Base-by-base conservation (phyloP, 1,140 invertebrate genomes). In the Caenorhabditis remanei region DNA sequence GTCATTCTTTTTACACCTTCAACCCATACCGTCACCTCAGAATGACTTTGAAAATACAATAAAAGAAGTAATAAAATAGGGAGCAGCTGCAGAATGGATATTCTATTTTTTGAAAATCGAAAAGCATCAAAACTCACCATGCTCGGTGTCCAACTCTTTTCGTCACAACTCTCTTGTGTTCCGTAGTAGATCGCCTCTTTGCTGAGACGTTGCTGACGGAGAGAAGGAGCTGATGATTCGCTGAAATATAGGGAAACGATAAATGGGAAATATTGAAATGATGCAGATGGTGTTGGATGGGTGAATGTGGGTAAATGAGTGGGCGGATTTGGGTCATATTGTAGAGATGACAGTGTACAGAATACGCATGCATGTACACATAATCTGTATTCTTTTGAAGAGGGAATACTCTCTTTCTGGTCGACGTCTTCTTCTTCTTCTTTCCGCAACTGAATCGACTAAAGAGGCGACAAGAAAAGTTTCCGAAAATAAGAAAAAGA, bases 151-250 rank as follows among this genome's bases (percentile, higher is more conserved):
- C 86, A 87, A 55, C 86, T 87, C 46, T 84, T 65, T 32, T 87
- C 82, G 55, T 84, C 87, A 40, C 61, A 82, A n/a, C 84, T 58
- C 24, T 84, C 87, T 79, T 87, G 84, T 50, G 87, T 86, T 32
- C 87, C 87, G 41, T 82, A 85, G 58, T 87, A 88, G 19, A 65
- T 88, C 67, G 87, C 86, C 41, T 88, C 87, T 83, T 85, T 85
- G 32, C 53, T 61, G 71, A 65, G 50, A 43, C 87, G 83, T 71
- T 79, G 65, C 53, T 79, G 71, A 79, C 71, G 71, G 46, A 88
- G 71, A 11, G 87, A 88, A 14, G 87, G 87, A 21, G 87, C 87
- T 24, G 87, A 88, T 32, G 87, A 88, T 82, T 88, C 87, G 71
- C 87, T 88, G 87, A 85, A 88, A 61, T 55, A 8, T 9, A 40